Evolutionary conservation across 1,140 invertebrate genomes (phyloP), one percentile per base, ranked within the genome.

Genomic region (Meloidogyne chitwoodi): DNA sequence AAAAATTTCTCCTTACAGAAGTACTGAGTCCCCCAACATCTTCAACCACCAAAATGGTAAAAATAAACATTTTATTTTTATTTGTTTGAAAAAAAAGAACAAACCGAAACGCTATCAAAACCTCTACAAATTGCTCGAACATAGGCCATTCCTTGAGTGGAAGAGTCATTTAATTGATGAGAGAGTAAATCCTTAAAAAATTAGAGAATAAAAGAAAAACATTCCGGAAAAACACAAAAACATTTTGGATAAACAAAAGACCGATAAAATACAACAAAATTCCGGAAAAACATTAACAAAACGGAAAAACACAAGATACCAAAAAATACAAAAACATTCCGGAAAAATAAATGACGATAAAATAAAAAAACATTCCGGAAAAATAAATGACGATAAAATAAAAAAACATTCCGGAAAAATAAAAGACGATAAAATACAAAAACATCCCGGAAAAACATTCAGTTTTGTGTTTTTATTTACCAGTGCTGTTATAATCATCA

Each of bases 131-230:
- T 85, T 11, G 81, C 80, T 31, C 83, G 76, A 27, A 85, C 84
- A 63, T 86, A 85, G 2, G 84, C 84, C 78, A 85, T 84, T 71
- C 84, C 84, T 77, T 85, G 84, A 27, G 84, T 85, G 3, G 84
- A 76, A 19, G 80, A 84, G 34, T 86, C 78, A 26, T 84, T 84
- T 8, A 10, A 38, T 16, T 68, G 61, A 14, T 80, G 73, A 12
- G 85, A 82, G 0, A 85, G 64, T 6, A 85, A 66, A 61, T 85
- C 84, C 61, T 79, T 77, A 72, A 79, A 80, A 29, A 56, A 27
- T 73, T 14, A 61, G 6, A 16, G 8, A 38, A 34, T 16, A 12
- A 70, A 0, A 38, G 8, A 31, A 68, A 24, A 27, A 26, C 0
- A 24, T 56, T 22, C 11, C 4, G 16, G 26, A 27, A 61, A 24